Conservation (phyloP, 2,888 invertebrate species). For the Matsumyia berberina region DNA sequence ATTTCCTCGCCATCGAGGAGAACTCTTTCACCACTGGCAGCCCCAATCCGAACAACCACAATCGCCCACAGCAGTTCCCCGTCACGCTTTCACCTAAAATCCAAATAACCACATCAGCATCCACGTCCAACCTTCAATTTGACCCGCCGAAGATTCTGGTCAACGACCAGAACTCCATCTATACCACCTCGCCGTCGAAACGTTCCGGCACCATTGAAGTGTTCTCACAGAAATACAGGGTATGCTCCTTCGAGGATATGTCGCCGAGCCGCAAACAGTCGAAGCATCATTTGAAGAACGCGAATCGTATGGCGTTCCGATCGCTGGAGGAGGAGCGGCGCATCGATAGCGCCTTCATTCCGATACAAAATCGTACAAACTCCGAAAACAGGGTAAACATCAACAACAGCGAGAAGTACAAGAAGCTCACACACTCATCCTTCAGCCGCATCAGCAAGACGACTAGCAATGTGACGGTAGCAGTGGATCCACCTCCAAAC, state of each 20-base stretch:
- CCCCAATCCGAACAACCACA: slow-evolving; percentile 79
- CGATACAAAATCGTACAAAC: slow-evolving; percentile 83
- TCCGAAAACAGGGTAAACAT: slow-evolving; percentile 83
- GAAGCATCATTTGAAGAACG: slow-evolving; percentile 82
- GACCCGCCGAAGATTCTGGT: slow-evolving; percentile 84
- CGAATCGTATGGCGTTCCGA: slow-evolving; percentile 83
- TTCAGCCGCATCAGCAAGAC: slow-evolving; percentile 83
- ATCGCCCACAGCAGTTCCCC: slow-evolving; percentile 83
- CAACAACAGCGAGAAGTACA: slow-evolving; percentile 84
- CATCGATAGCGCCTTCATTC: slow-evolving; percentile 84
- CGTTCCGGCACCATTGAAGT: slow-evolving; percentile 84
- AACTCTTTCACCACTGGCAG: slow-evolving; percentile 77
- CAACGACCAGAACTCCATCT: slow-evolving; percentile 84
- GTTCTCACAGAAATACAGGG: slow-evolving; percentile 84
- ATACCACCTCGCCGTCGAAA: slow-evolving; percentile 84
- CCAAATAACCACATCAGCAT: slow-evolving; percentile 80
- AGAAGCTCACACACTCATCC: slow-evolving; percentile 83
- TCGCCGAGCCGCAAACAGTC: slow-evolving; percentile 80
- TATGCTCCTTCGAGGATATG: slow-evolving; percentile 84
- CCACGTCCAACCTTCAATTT: slow-evolving; percentile 80
- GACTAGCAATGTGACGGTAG: slow-evolving; percentile 78
- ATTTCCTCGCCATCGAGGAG: slow-evolving; percentile 82
- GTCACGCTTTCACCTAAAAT: slow-evolving; percentile 83
- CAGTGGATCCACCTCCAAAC: slow-evolving; percentile 76
- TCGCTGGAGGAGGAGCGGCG: slow-evolving; percentile 84